A percentile compares a stretch with the other conserved stretches of the same genome.
These are phyloP conservation scores for Euschistus heros DNA, from an alignment of 1,140 invertebrate genomes.

Conservation along the genomic window DNA sequence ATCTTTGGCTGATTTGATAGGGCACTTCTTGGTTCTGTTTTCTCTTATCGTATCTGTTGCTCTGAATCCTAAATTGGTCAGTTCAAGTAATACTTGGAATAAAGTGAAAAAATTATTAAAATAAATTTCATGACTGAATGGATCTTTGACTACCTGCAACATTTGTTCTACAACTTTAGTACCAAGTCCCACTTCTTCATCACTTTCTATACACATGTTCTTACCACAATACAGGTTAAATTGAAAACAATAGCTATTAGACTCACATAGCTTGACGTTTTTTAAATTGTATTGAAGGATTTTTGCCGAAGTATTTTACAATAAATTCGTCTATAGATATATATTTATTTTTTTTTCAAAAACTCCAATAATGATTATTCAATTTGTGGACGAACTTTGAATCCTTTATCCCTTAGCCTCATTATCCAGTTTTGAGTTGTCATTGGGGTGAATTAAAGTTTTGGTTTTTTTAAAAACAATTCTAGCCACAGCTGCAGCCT, in stretches of 20 bases:
- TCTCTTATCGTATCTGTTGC: conserved; percentile 1
- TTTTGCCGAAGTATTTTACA: neutral
- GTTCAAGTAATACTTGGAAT: neutral
- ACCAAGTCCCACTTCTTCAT: neutral
- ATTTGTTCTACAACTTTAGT: neutral
- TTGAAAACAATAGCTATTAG: neutral
- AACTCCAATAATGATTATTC: neutral
- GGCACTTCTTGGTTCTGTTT: neutral
- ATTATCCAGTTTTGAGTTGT: too few relatives aligned
- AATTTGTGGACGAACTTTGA: neutral
- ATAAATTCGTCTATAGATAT: neutral
- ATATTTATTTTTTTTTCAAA: neutral
- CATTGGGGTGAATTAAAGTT: too few relatives aligned
- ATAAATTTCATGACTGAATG: neutral
- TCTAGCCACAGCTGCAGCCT: too few relatives aligned
- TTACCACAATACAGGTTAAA: conserved; percentile 6
- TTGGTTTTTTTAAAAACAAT: too few relatives aligned
- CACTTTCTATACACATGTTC: neutral
- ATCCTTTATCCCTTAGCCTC: neutral
- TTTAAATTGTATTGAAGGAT: neutral
- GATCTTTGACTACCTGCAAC: neutral
- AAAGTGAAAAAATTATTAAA: neutral
- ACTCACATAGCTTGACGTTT: neutral
- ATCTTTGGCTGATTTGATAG: neutral
- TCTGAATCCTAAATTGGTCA: neutral